Evolutionary conservation across 1,140 invertebrate genomes (phyloP), one percentile per base, ranked within the genome.

Genomic region (Drosophila seguyi): DNA sequence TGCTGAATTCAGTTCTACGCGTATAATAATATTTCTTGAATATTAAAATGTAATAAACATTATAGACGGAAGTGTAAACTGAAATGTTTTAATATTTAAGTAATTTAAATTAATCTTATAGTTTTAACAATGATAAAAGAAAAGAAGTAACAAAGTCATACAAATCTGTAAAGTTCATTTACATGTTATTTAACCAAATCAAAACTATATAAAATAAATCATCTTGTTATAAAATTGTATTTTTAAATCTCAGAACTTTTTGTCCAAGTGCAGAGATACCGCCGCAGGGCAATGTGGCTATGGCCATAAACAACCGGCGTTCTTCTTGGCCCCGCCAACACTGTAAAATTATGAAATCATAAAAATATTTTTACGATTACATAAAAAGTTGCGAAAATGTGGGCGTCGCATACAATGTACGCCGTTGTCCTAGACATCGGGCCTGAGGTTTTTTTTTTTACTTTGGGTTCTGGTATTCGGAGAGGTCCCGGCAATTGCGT

Each of bases 301-400:
- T 25, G 44, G 77, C 55, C 60, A 84, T 88, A 88, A 88, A 88
- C 80, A 84, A 84, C 63, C 47, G 67, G 53, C 66, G 44, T 47
- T 52, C 75, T 45, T 42, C 68, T 48, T 52, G n/a, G 34, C 34
- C 65, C 68, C 82, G 50, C 68, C 42, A 71, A 81, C 85, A 82
- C 83, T 88, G 84, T 88, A 86, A 90, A 90, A 90, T 90, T 90
- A 90, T 90, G 86, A 85, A 90, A 90, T 90, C 85, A 81, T 90
- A 90, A 90, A 90, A 90, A 86, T 90, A 90, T 90, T 90, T 90
- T 90, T 90, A 90, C 78, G 85, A 90, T 90, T 81, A 79, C 85
- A 90, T 85, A 90, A 90, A 90, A 88, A 90, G 61, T 80, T 87
- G 84, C 57, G 42, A 90, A 88, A 77, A 84, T 71, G 74, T 76